Evolutionary conservation across 1,140 invertebrate genomes (phyloP).

Genomic region (Leptonema lineaticorne): DNA sequence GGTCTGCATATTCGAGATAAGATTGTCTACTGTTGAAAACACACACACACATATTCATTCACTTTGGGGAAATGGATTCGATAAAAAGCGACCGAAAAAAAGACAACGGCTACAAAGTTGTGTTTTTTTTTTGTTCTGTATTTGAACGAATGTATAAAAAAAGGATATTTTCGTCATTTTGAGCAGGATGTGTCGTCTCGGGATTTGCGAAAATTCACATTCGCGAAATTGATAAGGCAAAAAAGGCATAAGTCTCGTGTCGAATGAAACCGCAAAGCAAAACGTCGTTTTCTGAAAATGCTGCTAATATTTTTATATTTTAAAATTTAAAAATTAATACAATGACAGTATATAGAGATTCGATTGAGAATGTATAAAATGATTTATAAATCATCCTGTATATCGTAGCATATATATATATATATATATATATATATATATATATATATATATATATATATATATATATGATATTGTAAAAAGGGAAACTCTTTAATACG

Average conservation of each 20-base stretch:
- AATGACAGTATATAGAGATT: too few species aligned
- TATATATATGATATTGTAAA: neutral
- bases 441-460: neutral
- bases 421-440: neutral
- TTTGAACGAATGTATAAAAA: neutral
- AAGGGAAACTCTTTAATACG: too few species aligned
- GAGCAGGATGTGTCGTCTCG: neutral
- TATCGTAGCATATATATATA: neutral
- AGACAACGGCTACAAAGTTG: neutral
- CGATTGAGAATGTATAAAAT: too few species aligned
- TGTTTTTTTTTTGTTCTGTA: too few species aligned
- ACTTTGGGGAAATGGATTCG: neutral
- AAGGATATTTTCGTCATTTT: neutral
- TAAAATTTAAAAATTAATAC: too few species aligned
- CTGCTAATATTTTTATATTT: too few species aligned
- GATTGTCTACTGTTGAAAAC: neutral
- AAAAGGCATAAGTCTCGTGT: too few species aligned
- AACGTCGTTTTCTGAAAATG: too few species aligned
- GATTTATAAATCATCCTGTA: neutral
- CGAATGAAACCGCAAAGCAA: too few species aligned
- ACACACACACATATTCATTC: neutral
- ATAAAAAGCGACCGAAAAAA: neutral
- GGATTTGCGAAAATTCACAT: neutral
- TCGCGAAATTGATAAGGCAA: neutral
- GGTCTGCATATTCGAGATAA: neutral